phyloP scores from a whole-genome alignment of 1,140 invertebrate genomes.

The Callitettix versicolor region DNA sequence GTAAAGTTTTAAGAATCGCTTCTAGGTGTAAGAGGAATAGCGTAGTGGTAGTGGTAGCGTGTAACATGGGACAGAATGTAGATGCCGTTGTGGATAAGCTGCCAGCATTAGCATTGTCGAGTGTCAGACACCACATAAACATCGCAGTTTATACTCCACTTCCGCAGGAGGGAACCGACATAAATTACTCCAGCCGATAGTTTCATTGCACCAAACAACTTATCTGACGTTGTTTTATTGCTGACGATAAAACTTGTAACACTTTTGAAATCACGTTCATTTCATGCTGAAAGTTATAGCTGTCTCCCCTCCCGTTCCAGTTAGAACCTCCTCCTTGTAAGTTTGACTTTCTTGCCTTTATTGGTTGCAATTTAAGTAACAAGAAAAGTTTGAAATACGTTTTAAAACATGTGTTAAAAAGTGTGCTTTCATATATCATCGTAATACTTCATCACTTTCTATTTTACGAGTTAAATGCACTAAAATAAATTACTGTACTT shows the following conservation, averaged over 20 bases:
- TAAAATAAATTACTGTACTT: too few species aligned
- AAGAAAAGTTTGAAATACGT: too few species aligned
- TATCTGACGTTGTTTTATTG: constrained; percentile 5
- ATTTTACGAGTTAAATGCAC: too few species aligned
- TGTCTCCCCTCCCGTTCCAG: too few species aligned
- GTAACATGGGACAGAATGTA: neutral
- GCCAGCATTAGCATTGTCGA: constrained; percentile 11
- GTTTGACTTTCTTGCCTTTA: too few species aligned
- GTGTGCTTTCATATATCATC: too few species aligned
- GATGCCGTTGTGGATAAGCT: constrained; percentile 5
- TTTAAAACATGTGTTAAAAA: too few species aligned
- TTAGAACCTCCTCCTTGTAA: too few species aligned
- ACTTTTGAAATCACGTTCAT: constrained; percentile 1
- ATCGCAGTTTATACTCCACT: constrained; percentile 5
- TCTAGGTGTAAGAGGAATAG: neutral
- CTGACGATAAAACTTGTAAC: constrained; percentile 10
- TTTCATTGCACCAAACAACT: constrained; percentile 13
- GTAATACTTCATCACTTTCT: too few species aligned
- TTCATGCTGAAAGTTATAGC: too few species aligned
- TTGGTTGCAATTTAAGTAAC: too few species aligned
- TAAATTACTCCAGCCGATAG: constrained; percentile 9
- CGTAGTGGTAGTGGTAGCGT: neutral
- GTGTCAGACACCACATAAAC: constrained; percentile 13
- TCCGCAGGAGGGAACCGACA: neutral
- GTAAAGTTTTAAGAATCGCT: too few species aligned